phyloP scores from a whole-genome alignment of 2,797 vertebrate genomes.

The Varecia variegata region DNA sequence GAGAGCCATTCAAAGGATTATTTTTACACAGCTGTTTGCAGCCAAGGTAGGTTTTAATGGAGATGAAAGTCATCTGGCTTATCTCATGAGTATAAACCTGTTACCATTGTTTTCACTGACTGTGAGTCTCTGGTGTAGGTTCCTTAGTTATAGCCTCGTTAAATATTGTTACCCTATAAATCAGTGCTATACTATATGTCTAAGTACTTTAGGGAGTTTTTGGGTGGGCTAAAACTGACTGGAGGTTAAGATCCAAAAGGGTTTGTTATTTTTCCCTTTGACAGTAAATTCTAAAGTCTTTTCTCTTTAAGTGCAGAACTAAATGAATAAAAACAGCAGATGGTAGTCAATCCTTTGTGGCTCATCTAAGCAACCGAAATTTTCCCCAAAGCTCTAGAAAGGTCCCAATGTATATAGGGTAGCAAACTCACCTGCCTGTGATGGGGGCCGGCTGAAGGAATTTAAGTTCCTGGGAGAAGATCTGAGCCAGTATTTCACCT shows the following conservation, averaged over 20 bases:
- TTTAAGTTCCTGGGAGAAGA: neutral
- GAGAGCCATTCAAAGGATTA: neutral
- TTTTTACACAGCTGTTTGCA: neutral
- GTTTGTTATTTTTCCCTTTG: constrained; percentile 30
- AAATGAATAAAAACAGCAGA: constrained; percentile 5
- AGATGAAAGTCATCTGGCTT: constrained; percentile 23
- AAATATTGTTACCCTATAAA: neutral
- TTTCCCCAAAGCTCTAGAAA: neutral
- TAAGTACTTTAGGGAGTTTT: neutral
- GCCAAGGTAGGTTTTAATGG: neutral
- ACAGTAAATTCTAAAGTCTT: constrained; percentile 35
- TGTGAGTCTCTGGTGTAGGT: neutral
- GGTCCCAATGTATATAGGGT: neutral
- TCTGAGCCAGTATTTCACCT: neutral
- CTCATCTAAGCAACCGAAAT: neutral
- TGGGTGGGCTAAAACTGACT: neutral
- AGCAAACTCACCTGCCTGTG: neutral
- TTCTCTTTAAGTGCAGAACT: neutral
- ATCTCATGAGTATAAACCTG: neutral
- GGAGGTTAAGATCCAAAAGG: neutral
- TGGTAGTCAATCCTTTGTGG: neutral
- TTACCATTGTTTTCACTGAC: neutral
- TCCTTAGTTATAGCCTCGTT: neutral
- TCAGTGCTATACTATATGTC: neutral
- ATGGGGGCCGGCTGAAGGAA: neutral